These are phyloP conservation scores for Blastobasis adustella DNA, from an alignment of 2,888 invertebrate species.

Conservation along the genomic window DNA sequence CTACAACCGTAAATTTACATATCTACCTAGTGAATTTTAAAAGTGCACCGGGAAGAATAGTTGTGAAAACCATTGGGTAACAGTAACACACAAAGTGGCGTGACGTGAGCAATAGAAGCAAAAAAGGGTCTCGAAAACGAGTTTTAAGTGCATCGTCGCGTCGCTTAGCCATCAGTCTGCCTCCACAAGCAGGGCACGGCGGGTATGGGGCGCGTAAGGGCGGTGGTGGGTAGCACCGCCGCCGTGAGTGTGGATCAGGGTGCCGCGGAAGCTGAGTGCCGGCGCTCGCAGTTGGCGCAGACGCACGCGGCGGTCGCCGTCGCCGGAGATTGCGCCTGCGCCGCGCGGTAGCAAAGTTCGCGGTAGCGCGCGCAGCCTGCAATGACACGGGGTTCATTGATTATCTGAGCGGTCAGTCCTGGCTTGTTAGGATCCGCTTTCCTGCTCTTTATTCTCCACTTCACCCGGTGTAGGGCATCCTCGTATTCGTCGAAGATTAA, in stretches of 20 bases:
- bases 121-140: too few relatives aligned
- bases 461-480: too few relatives aligned
- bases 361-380: constrained; percentile 66
- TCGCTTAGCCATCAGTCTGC: background rate
- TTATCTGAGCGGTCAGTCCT: background rate
- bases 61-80: too few relatives aligned
- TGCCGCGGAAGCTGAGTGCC: constrained; percentile 20
- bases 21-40: too few relatives aligned
- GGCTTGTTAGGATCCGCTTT: background rate
- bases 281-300: constrained; percentile 54
- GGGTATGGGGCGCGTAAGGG: constrained; percentile 21
- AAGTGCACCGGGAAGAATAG: too few relatives aligned
- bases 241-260: too few relatives aligned
- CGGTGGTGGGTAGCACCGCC: constrained; percentile 18
- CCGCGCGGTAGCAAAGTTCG: constrained; percentile 64
- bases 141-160: too few relatives aligned
- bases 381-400: background rate
- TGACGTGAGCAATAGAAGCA: too few relatives aligned
- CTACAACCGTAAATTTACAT: too few relatives aligned
- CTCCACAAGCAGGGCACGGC: constrained; percentile 8
- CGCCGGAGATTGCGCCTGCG: constrained; percentile 46
- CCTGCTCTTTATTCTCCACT: too few relatives aligned
- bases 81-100: too few relatives aligned
- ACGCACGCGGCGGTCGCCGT: constrained; percentile 35
- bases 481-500: too few relatives aligned